Evolutionary conservation across 2,113 vertebrate genomes (phyloP).

Genomic region (Callipepla squamata): DNA sequence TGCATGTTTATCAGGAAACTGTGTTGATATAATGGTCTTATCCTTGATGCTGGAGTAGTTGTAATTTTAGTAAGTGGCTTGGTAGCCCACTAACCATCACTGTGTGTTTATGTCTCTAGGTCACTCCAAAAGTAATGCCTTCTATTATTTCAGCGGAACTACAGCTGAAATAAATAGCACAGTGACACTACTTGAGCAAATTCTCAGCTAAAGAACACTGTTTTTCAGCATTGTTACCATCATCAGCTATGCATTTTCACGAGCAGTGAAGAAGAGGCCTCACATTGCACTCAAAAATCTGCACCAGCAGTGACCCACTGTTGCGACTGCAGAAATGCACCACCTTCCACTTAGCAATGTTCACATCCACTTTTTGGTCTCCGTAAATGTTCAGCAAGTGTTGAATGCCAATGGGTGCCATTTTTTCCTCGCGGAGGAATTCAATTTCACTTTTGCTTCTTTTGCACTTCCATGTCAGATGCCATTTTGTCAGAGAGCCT

Average conservation of each 20-base stretch:
- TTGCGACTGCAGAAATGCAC: too few species aligned
- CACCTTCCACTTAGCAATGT: not conserved
- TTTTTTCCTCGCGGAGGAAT: too few species aligned
- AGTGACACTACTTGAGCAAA: not conserved
- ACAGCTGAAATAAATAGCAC: not conserved
- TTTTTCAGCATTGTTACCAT: too few species aligned
- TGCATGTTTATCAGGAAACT: not conserved
- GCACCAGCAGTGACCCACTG: too few species aligned
- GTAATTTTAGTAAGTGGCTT: not conserved
- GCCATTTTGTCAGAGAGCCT: not conserved
- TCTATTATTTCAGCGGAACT: not conserved
- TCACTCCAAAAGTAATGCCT: not conserved
- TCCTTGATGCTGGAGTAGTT: not conserved
- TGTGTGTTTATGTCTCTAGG: not conserved
- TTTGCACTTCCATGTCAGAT: too few species aligned
- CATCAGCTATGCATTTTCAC: too few species aligned
- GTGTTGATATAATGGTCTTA: not conserved
- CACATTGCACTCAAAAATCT: too few species aligned
- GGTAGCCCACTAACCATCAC: not conserved
- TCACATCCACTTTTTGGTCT: not conserved
- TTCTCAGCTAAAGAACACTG: not conserved
- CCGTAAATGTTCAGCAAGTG: too few species aligned
- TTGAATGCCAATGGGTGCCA: too few species aligned
- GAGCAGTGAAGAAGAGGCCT: too few species aligned
- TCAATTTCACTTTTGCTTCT: not conserved